phyloP scores from a whole-genome alignment of 2,113 vertebrate genomes.

The Pitta sordida region DNA sequence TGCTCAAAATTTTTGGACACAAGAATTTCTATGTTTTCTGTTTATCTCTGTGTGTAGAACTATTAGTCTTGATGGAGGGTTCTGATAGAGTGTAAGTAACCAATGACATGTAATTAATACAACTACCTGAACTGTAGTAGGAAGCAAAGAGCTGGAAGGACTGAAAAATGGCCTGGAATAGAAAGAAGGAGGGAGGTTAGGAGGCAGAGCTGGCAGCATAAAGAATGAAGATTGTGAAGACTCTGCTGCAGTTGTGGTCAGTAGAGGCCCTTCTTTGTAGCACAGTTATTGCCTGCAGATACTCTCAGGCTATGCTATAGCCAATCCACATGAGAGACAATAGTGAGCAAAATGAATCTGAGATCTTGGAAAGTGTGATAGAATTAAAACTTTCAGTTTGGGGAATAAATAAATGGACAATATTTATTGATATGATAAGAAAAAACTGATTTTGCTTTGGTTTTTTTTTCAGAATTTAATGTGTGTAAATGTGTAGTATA shows the following conservation, averaged over 20 bases:
- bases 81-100: not conserved
- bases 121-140: not conserved
- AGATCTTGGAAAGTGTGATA: not conserved
- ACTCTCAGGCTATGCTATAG: not conserved
- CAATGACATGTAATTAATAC: not conserved
- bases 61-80: not conserved
- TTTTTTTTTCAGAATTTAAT: not conserved
- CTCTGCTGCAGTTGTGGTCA: not conserved
- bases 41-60: not conserved
- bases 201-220: not conserved
- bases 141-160: not conserved
- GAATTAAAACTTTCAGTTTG: not conserved
- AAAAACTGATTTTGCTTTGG: not conserved
- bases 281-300: not conserved
- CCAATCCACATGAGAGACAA: not conserved
- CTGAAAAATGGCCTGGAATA: not conserved
- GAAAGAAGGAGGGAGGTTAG: not conserved
- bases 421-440: not conserved
- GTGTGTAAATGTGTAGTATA: not conserved
- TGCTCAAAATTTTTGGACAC: rapidly evolving
- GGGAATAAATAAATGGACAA: not conserved
- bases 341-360: not conserved
- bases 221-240: not conserved
- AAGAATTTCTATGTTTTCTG: not conserved
- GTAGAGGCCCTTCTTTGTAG: not conserved